Evolutionary conservation across 2,797 vertebrate genomes (phyloP), one percentile per base, ranked within the genome.

Genomic region (Sebastes matsubarae): DNA sequence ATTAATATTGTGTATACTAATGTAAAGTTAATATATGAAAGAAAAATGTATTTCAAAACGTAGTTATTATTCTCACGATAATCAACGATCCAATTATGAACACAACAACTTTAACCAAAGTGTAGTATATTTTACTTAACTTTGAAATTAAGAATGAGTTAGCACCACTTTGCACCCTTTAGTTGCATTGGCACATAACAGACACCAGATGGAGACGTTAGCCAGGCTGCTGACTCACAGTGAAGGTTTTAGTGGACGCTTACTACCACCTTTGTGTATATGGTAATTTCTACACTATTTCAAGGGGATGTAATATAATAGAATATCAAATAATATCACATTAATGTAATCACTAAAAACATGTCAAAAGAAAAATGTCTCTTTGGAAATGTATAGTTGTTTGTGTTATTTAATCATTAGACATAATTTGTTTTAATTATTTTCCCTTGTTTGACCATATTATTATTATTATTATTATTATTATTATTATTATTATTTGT

Each of bases 141-240:
- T 65, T 64, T 50, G 6, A n/a, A 54, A 52, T 32, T 8, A 3
- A 22, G 10, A 36, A 63, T 22, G 3, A 13, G 1, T 42, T 3
- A 1, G 1, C 3, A 4, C 11, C 5, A 5, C 11, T 36, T 1
- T 27, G 24, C 18, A 9, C 5, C 4, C 1, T 70, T 27, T 30
- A 25, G 27, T 8, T 87, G 92, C 54, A 92, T 8, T 80, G 4
- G 6, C 60, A 67, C 27, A 57, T 8, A 5, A 2, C 0, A 1
- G 7, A 57, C 92, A 87, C 81, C 85, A 91, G 90, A 76, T 90
- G 86, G 88, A 2, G 69, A 4, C 77, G 34, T 75, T 77, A 3
- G 3, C 25, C 38, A 81, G 70, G 81, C 29, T 81, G 30, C 29
- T 81, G 36, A 65, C 3, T 27, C 13, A 8, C 3, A 63, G 8